Evolutionary conservation across 2,113 vertebrate genomes (phyloP), one percentile per base, ranked within the genome.

Genomic region (Catharus fuscescens): DNA sequence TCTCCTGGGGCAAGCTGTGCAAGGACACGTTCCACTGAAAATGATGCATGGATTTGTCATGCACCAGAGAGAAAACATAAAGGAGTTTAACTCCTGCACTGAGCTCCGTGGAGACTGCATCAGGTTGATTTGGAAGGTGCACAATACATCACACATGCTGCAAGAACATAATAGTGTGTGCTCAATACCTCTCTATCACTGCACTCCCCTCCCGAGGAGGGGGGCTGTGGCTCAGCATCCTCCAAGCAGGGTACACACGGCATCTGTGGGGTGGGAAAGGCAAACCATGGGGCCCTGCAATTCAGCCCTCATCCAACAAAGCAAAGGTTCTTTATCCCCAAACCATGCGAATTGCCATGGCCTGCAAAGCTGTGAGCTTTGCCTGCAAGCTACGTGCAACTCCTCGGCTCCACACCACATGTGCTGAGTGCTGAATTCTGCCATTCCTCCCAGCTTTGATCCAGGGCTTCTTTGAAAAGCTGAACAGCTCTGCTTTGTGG

Each of bases 191-290:
- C 20, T 45, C 60, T 47, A 38, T 28, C 38, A 8, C 52, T 12
- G 21, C 0, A 1, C 19, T 69, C 11, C 24, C 42, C 9, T n/a
- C 85, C 18, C 17, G 66, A 31, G 31, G 23, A 71, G 59, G 4
- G 32, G 32, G 31, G 12, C 29, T 32, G 14, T 6, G 6, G 13
- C 4, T 26, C 34, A 32, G 47, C 36, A 34, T 6, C 32, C 32
- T 29, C 26, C 10, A 14, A 29, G 60, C 34, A 66, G 56, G 5
- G 34, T 6, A 24, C 0, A 0, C 23, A 36, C 0, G 0, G 25
- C 1, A 0, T 7, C 62, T 9, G 11, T 10, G 20, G 34, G 2
- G 8, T 60, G 31, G 20, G 64, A 32, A 47, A 45, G 47, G 65
- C 9, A 67, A 77, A 56, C 38, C 44, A 42, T 7, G 1, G 10